phyloP scores from a whole-genome alignment of 2,888 invertebrate genomes.

The Archips crataeganus region DNA sequence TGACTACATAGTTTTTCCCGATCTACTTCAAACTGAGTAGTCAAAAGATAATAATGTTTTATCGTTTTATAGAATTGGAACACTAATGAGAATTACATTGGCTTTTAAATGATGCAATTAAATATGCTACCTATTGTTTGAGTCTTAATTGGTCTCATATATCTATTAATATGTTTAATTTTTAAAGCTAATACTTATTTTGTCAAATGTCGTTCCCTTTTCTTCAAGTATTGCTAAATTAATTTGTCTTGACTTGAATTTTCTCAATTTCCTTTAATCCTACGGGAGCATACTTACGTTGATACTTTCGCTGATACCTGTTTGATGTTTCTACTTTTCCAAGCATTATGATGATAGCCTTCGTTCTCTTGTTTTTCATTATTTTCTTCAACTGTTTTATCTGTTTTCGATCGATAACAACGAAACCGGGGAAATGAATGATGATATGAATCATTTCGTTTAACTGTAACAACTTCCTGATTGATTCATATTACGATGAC shows the following conservation, averaged over 20 bases:
- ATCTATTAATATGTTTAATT: neutral
- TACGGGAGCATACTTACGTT: no score
- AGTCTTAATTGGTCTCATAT: neutral
- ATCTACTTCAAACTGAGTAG: neutral
- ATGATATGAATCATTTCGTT: conserved; percentile 3
- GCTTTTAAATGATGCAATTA: conserved; percentile 10
- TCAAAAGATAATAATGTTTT: conserved; percentile 10
- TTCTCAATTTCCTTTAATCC: no score
- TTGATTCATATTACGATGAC: conserved; percentile 34
- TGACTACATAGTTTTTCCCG: neutral
- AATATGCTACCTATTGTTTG: conserved; percentile 1
- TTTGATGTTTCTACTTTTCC: neutral
- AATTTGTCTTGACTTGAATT: no score
- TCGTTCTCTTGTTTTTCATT: neutral
- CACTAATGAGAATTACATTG: conserved; percentile 6
- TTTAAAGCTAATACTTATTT: neutral
- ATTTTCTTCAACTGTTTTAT: neutral
- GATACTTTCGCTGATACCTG: no score
- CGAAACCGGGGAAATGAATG: neutral
- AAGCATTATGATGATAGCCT: neutral
- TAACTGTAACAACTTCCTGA: conserved; percentile 27
- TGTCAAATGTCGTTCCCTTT: neutral
- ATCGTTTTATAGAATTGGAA: neutral
- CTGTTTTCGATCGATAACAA: neutral
- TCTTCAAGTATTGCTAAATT: no score